Percentiles rank a stretch among this genome's conserved stretches.
These are phyloP conservation scores for Glaucidium brasilianum DNA, from an alignment of 2,113 vertebrate species.

Conservation along the genomic window DNA sequence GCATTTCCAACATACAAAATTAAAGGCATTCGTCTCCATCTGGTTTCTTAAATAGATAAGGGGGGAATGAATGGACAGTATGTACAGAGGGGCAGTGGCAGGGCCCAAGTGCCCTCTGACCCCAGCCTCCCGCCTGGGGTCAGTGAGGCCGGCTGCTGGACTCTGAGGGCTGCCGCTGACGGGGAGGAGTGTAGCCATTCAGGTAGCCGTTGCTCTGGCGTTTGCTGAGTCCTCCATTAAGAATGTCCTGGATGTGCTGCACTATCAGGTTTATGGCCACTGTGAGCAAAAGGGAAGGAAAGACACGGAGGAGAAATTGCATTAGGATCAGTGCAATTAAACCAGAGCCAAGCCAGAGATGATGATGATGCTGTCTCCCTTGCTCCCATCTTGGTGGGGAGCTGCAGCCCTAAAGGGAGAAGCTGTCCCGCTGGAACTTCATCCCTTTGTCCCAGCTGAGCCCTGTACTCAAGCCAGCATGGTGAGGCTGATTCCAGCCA, in stretches of 20 bases:
- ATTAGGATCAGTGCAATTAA: background rate
- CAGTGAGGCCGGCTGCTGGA: slow-evolving; percentile 95
- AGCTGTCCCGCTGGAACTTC: background rate
- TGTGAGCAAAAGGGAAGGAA: slow-evolving; percentile 52
- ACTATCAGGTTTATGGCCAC: slow-evolving; percentile 99
- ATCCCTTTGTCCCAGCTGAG: background rate
- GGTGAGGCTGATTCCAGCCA: background rate
- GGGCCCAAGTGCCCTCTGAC: background rate
- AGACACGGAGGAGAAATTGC: fast-evolving
- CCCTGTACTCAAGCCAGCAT: background rate
- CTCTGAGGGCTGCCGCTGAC: slow-evolving; percentile 86
- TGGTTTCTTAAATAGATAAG: slow-evolving; percentile 70
- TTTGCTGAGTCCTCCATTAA: slow-evolving; percentile 89
- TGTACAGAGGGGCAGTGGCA: slow-evolving; percentile 24
- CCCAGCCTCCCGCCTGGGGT: slow-evolving; percentile 55
- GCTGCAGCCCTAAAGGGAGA: background rate
- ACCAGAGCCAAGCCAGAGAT: background rate
- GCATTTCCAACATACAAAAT: slow-evolving; percentile 60
- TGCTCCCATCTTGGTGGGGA: background rate
- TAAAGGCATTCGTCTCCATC: slow-evolving; percentile 63
- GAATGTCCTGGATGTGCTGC: slow-evolving; percentile 98
- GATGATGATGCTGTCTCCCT: too few species aligned
- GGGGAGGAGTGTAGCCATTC: slow-evolving; percentile 82
- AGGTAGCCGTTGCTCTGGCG: slow-evolving; percentile 86
- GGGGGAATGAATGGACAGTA: slow-evolving; percentile 32